Percentiles rank a stretch among this genome's conserved stretches.
These are phyloP conservation scores for Oedothorax gibbosus DNA, from an alignment of 1,140 invertebrate species.

Conservation along the genomic window DNA sequence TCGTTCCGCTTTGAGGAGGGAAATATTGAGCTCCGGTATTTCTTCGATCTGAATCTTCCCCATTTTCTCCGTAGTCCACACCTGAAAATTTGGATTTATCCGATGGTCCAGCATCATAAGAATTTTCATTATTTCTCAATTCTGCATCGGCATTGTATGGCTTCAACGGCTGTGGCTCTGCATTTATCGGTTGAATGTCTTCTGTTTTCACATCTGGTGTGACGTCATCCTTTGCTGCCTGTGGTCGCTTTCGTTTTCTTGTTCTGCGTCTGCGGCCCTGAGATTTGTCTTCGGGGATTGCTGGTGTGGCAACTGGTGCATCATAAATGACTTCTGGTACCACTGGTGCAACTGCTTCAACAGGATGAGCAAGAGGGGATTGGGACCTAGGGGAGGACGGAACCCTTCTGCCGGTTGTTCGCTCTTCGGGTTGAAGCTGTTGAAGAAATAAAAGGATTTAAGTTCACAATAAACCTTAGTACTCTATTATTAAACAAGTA, in stretches of 20 bases:
- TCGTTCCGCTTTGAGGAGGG: constrained; percentile 20
- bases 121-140: background rate
- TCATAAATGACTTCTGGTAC: constrained; percentile 7
- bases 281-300: constrained; percentile 7
- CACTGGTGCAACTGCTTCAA: constrained; percentile 4
- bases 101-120: background rate
- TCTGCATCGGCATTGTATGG: background rate
- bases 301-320: background rate
- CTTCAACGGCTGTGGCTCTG: background rate
- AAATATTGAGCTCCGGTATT: constrained; percentile 15
- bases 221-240: background rate
- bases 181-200: background rate
- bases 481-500: no score
- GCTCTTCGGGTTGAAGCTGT: background rate
- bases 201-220: background rate
- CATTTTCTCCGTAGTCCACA: background rate
- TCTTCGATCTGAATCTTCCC: background rate
- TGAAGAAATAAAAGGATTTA: background rate
- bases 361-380: background rate
- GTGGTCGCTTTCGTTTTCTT: constrained; percentile 42
- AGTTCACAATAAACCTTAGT: no score
- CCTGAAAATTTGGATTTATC: background rate
- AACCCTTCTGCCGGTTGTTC: constrained; percentile 21
- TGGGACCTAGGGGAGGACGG: background rate
- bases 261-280: constrained; percentile 21